A percentile compares a stretch with the other conserved stretches of the same genome.
Evolutionary conservation across 2,113 vertebrate genomes (phyloP).

Genomic region (Indicator maculatus): DNA sequence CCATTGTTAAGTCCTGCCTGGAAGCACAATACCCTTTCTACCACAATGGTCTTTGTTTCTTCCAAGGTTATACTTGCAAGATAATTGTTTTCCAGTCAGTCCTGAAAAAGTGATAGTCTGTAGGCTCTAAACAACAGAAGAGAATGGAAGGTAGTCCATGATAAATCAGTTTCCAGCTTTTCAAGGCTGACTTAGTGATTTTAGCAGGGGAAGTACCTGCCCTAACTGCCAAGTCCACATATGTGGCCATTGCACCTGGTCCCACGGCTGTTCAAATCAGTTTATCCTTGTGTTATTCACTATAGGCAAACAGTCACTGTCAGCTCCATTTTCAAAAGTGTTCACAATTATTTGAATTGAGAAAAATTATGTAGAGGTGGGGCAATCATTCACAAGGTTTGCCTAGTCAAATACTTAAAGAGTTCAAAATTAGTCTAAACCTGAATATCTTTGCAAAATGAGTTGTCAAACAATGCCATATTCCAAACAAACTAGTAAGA

Average conservation of each 20-base stretch:
- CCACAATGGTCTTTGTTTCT: not conserved
- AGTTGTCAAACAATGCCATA: not conserved
- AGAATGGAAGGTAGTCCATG: not conserved
- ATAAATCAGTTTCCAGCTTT: not conserved
- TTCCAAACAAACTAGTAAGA: conserved; percentile 17
- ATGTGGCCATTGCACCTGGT: not conserved
- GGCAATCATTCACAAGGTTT: not conserved
- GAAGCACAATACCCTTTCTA: not conserved
- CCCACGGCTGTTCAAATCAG: not conserved
- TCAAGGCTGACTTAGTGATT: not conserved
- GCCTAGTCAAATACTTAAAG: not conserved
- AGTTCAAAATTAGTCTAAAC: not conserved
- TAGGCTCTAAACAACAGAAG: not conserved
- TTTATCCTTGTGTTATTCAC: not conserved
- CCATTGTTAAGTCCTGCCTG: not conserved
- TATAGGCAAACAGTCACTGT: not conserved
- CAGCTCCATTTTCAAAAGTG: not conserved
- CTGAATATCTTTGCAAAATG: not conserved
- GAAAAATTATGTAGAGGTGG: not conserved
- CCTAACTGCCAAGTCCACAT: not conserved
- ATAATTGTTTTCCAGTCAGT: not conserved
- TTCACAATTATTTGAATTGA: not conserved
- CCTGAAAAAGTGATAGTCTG: not conserved
- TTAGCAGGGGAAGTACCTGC: not conserved
- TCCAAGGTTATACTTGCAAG: not conserved